Evolutionary conservation across 2,888 invertebrate genomes (phyloP), one percentile per base, ranked within the genome.

Genomic region (Alloscopus bannaensis): DNA sequence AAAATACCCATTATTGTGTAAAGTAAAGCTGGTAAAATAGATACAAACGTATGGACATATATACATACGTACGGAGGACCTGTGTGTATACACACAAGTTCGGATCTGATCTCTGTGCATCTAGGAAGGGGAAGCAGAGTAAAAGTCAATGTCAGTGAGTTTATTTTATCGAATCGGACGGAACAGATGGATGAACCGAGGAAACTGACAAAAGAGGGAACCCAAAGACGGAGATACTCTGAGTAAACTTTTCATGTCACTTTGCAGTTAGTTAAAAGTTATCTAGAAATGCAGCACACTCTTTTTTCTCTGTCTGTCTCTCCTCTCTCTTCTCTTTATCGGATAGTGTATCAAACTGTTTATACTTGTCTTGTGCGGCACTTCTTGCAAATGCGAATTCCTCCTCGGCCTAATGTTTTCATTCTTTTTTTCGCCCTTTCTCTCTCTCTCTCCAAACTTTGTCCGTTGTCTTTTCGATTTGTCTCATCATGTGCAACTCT

Each of bases 81-180:
- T n/a, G n/a, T n/a, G n/a, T n/a, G n/a, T n/a, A n/a, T 55, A 22
- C 26, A 4, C 3, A 55, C 55, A 28, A 13, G 52, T 18, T 20
- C 40, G n/a, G 24, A 28, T 60, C 40, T 28, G 60, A 36, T 40
- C 40, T 26, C 47, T 47, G 3, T 11, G 40, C 13, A 24, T 62
- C 3, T 16, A 50, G 22, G 57, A 60, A 50, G 59, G 68, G 66
- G 60, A 55, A 52, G 71, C 42, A 45, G n/a, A n/a, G n/a, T n/a
- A n/a, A n/a, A 75, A 81, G 70, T 81, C 81, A 79, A 75, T 81
- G 77, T 77, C 77, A 65, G 57, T 64, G 65, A 81, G 77, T 81
- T 79, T 79, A 81, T 75, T 81, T 81, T 81, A 81, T 75, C 81
- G 72, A 68, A 69, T 60, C 64, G 59, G 71, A 72, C 81, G 59